Evolutionary conservation across 2,888 invertebrate genomes (phyloP).

Genomic region (Cryptocheilus praepositus): DNA sequence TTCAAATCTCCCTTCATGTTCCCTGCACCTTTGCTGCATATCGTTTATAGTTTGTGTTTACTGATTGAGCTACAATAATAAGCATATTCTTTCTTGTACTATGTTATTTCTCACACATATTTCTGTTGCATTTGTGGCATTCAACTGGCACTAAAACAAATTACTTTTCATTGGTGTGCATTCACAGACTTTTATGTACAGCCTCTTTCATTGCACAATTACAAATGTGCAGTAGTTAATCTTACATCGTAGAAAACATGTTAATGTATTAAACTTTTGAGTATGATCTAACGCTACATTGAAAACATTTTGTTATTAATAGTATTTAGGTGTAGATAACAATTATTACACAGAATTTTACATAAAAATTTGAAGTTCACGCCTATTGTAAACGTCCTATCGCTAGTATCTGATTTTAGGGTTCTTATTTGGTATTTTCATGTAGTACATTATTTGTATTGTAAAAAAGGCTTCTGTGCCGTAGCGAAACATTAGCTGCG

Average conservation of each 20-base stretch:
- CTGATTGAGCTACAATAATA: slow-evolving; percentile 33
- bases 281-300: neutral
- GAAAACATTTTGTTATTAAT: too few species aligned
- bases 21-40: slow-evolving; percentile 55
- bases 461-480: too few species aligned
- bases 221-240: slow-evolving; percentile 25
- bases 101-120: slow-evolving; percentile 21
- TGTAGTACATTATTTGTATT: too few species aligned
- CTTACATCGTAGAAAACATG: slow-evolving; percentile 7
- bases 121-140: slow-evolving; percentile 26
- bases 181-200: slow-evolving; percentile 8
- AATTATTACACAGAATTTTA: too few species aligned
- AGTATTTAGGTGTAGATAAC: too few species aligned
- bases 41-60: slow-evolving; percentile 26
- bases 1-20: slow-evolving; percentile 49
- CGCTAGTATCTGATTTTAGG: too few species aligned
- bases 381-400: too few species aligned
- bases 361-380: too few species aligned
- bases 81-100: slow-evolving; percentile 25
- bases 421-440: too few species aligned
- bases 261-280: neutral
- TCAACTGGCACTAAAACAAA: slow-evolving; percentile 42
- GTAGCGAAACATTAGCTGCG: too few species aligned
- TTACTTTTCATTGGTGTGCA: slow-evolving; percentile 26
- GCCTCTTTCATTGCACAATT: slow-evolving; percentile 28